Evolutionary conservation across 2,888 invertebrate species (phyloP).

Genomic region (Aspidiotus destructor): DNA sequence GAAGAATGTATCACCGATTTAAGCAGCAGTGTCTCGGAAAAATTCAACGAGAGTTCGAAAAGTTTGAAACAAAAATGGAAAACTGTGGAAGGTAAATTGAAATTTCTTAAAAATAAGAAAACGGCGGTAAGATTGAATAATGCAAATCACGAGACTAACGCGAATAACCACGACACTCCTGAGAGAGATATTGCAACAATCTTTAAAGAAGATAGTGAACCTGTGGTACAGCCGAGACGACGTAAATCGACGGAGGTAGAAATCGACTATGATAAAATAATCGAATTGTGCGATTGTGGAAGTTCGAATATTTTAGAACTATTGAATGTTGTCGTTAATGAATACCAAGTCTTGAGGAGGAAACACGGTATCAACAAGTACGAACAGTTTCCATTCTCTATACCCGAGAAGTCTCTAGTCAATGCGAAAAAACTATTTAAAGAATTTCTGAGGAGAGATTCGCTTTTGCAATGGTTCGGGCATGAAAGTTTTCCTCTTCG

Average conservation of each 20-base stretch:
- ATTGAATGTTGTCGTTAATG: slow-evolving; percentile 8
- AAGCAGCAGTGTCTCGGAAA: slow-evolving; percentile 47
- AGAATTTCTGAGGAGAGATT: slow-evolving; percentile 3
- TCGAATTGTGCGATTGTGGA: neutral
- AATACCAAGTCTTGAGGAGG: slow-evolving; percentile 6
- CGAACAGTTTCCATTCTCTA: slow-evolving; percentile 15
- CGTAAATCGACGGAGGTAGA: slow-evolving; percentile 9
- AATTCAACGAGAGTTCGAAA: slow-evolving; percentile 48
- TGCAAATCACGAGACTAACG: slow-evolving; percentile 15
- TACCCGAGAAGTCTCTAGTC: slow-evolving; percentile 7
- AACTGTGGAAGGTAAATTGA: slow-evolving; percentile 44
- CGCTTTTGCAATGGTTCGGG: slow-evolving; percentile 18
- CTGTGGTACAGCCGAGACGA: slow-evolving; percentile 22
- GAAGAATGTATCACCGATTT: slow-evolving; percentile 48
- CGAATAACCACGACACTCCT: slow-evolving; percentile 21
- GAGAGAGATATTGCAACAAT: slow-evolving; percentile 3
- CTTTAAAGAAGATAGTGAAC: slow-evolving; percentile 27
- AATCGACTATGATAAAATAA: slow-evolving; percentile 14
- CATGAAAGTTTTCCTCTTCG: slow-evolving; percentile 3
- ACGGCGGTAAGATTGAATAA: slow-evolving; percentile 11
- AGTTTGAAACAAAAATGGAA: slow-evolving; percentile 50
- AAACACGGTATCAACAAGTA: slow-evolving; percentile 7
- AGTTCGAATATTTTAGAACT: neutral
- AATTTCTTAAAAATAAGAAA: slow-evolving; percentile 32
- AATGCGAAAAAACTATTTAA: slow-evolving; percentile 19